These are phyloP conservation scores for Notolabrus celidotus DNA, from an alignment of 2,797 vertebrate species.

Conservation along the genomic window DNA sequence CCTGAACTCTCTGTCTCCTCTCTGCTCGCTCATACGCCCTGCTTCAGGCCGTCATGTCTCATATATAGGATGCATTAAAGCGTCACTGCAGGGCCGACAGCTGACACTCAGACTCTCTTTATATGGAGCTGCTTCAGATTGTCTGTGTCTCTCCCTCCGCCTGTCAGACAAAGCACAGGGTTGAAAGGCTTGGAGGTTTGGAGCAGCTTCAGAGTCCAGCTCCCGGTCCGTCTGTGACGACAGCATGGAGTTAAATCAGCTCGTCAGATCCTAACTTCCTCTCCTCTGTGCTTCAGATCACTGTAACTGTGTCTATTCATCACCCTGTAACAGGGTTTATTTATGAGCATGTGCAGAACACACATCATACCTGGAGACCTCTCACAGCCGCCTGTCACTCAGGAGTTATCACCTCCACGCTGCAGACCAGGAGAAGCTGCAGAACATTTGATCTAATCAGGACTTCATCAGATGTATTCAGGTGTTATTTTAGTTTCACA, in stretches of 20 bases:
- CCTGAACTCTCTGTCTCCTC: not conserved
- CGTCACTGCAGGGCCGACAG: too few relatives aligned
- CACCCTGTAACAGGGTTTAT: too few relatives aligned
- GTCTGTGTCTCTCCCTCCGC: not conserved
- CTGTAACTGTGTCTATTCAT: not conserved
- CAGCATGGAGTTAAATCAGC: not conserved
- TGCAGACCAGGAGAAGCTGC: not conserved
- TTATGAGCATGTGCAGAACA: too few relatives aligned
- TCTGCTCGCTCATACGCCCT: not conserved
- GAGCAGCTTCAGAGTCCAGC: not conserved
- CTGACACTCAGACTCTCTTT: not conserved
- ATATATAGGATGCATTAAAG: too few relatives aligned
- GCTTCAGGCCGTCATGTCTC: too few relatives aligned
- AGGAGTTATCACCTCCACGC: not conserved
- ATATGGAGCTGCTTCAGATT: not conserved
- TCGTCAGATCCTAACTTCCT: not conserved
- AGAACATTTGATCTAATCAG: too few relatives aligned
- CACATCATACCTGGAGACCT: too few relatives aligned
- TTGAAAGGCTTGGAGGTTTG: not conserved
- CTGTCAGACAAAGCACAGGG: conserved; percentile 2
- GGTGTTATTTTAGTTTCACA: too few relatives aligned
- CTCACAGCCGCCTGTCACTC: not conserved
- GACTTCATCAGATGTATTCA: too few relatives aligned
- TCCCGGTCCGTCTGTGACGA: not conserved
- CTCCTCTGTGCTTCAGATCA: not conserved